Base-by-base conservation (phyloP, 1,140 invertebrate species). In the Thaumetopoea pityocampa region DNA sequence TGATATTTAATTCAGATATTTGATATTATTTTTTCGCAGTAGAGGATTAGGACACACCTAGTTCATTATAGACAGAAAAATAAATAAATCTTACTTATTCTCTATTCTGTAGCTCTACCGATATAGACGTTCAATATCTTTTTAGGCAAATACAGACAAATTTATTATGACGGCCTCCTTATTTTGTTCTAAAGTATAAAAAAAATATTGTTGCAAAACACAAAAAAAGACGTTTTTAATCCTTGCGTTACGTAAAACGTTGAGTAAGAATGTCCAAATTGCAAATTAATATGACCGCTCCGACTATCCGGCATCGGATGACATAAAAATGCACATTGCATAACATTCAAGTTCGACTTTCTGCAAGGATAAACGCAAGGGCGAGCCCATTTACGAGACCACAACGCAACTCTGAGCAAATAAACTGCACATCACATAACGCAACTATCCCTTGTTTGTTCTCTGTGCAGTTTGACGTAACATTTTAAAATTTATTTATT, bases 171-270 rank as follows among this genome's bases (percentile, higher is more conserved):
- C 27, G 10, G 9, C 20, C 11, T 22, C 29, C 27, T n/a, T n/a
- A n/a, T n/a, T 59, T 51, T 47, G 49, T 68, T 64, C 57, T 52
- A 57, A 67, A 64, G 65, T 64, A 71, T 63, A 56, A 45, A 65
- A 65, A 63, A 77, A n/a, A n/a, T n/a, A n/a, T n/a, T n/a, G n/a
- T 80, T 80, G 69, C 72, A 76, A 78, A 77, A 81, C 52, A 33
- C 37, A 51, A 50, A 47, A 55, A 61, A 54, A 56, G 51, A 51
- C 51, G 61, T n/a, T 51, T 60, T 65, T 72, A 70, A 68, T 81
- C 77, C 77, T 77, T 63, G 37, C 59, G 68, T 81, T 79, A 66
- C 67, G 67, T 73, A 81, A 79, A 36, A 5, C 19, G 51, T 79
- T 81, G 67, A 59, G 66, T 64, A 81, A 81, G 22, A 68, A 67